A percentile compares a stretch with the other conserved stretches of the same genome.
Conservation (phyloP, 1,140 invertebrate species). For the Homalodisca vitripennis region DNA sequence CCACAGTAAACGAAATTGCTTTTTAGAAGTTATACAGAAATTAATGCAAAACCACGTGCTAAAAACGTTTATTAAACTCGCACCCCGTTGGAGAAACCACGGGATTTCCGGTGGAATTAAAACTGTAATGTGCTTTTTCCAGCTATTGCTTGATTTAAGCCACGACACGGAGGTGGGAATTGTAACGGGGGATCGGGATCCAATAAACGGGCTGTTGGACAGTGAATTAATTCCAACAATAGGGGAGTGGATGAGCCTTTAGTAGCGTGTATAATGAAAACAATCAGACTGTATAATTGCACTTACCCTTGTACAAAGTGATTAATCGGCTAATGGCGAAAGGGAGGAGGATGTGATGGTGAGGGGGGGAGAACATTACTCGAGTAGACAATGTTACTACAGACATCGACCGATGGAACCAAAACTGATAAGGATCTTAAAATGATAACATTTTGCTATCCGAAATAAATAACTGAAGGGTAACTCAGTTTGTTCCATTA, state of each 20-base stretch:
- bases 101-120: constrained; percentile 13
- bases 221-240: constrained; percentile 26
- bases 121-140: constrained; percentile 20
- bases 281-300: constrained; percentile 17
- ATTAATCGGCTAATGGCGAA: constrained; percentile 21
- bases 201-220: neutral
- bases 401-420: no score
- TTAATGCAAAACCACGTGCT: no score
- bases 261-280: constrained; percentile 20
- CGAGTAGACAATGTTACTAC: no score
- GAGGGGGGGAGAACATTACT: no score
- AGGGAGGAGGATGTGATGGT: no score
- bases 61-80: neutral
- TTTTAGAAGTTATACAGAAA: no score
- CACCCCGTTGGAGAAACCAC: neutral
- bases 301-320: constrained; percentile 24
- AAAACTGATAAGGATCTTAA: no score
- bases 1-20: no score
- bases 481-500: no score
- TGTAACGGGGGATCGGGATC: neutral
- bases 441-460: no score
- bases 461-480: no score
- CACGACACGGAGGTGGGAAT: neutral
- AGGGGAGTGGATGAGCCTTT: constrained; percentile 15
- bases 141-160: constrained; percentile 5